Conservation (phyloP, 1,140 invertebrate species). For the Diuraphis noxia region DNA sequence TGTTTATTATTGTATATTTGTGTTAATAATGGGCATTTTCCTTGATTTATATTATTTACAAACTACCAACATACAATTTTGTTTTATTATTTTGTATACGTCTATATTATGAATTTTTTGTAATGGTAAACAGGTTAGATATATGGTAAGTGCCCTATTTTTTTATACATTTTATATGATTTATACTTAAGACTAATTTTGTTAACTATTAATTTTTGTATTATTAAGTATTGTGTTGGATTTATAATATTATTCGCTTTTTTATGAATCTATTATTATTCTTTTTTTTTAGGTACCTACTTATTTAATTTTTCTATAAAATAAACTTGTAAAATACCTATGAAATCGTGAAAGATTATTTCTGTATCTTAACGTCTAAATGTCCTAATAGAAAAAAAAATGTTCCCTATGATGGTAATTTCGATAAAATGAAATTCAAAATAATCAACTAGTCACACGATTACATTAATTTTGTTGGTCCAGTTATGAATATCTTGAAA, state of each 20-base stretch:
- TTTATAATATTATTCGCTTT: slow-evolving; percentile 53
- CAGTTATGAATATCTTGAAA: slow-evolving; percentile 17
- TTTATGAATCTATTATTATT: slow-evolving; percentile 53
- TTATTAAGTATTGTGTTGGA: slow-evolving; percentile 54
- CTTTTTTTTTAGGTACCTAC: slow-evolving; percentile 53
- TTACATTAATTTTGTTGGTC: background rate
- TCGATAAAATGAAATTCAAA: background rate
- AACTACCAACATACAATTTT: slow-evolving; percentile 31
- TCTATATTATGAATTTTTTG: slow-evolving; percentile 40
- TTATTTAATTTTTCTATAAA: slow-evolving; percentile 49
- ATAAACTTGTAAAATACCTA: slow-evolving; percentile 52
- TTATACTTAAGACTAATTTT: slow-evolving; percentile 54
- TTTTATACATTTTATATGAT: slow-evolving; percentile 54
- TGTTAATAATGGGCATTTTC: slow-evolving; percentile 53
- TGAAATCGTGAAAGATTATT: background rate
- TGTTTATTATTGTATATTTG: slow-evolving; percentile 48
- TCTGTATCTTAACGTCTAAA: background rate
- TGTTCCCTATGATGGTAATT: background rate
- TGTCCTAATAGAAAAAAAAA: background rate
- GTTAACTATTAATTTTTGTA: slow-evolving; percentile 54
- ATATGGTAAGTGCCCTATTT: slow-evolving; percentile 53
- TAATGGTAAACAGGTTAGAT: slow-evolving; percentile 37
- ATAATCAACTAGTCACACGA: background rate
- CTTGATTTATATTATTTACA: slow-evolving; percentile 48
- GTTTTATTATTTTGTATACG: slow-evolving; percentile 53